Evolutionary conservation across 1,140 invertebrate species (phyloP), one percentile per base, ranked within the genome.

Genomic region (Zaprionus tsacasi): DNA sequence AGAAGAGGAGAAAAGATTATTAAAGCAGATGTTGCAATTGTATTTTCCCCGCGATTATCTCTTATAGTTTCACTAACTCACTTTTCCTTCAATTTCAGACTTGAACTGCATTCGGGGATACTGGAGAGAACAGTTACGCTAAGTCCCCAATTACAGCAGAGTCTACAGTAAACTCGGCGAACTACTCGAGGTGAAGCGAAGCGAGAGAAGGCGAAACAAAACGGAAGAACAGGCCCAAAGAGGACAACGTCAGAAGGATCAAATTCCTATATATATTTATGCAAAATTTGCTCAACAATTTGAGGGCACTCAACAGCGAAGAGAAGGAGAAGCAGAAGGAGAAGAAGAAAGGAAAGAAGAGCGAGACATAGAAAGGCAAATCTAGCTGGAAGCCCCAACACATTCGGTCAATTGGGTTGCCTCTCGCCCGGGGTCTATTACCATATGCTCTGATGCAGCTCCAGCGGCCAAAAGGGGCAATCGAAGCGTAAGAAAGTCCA

Each of bases 361-460:
- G 21, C 1, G 21, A 21, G 21, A 21, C 21, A 21, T 21, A 21
- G 35, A 54, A 56, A 68, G 40, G 17, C 0, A 13, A 40, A 25
- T n/a, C 45, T 11, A 40, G 21, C 17, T 35, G 15, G 35, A 36
- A 35, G 45, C 56, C 10, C 13, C 25, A n/a, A 55, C 21, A 55
- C 52, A 30, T 56, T 48, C 50, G 56, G 50, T 38, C 58, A 57
- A 68, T 61, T 67, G 63, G 15, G 25, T 33, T 64, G 71, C 11
- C 7, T 30, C 27, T 17, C 11, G 33, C 4, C 33, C 10, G 10
- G 60, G 35, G 40, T 30, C 59, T 54, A 58, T 63, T 70, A n/a
- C 40, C 67, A 75, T 75, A 70, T 70, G 66, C 73, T 65, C 55
- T 57, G 40, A 66, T 65, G 73, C 73, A 76, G 67, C 72, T 70